Evolutionary conservation across 2,797 vertebrate species (phyloP).

Genomic region (Denticeps clupeoides): DNA sequence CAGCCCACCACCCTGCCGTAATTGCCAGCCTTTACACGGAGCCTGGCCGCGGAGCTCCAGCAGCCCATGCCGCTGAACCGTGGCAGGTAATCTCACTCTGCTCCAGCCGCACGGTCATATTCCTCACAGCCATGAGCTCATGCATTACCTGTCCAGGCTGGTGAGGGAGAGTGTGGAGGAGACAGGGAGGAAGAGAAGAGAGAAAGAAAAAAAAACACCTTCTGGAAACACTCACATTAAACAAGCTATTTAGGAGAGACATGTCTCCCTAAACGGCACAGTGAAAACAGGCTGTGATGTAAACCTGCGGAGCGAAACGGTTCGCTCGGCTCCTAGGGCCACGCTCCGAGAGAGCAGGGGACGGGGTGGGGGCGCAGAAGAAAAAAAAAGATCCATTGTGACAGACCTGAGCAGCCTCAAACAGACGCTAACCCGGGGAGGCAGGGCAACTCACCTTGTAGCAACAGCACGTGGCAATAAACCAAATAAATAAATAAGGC

Average conservation of each 20-base stretch:
- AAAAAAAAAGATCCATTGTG: slow-evolving; percentile 32
- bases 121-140: slow-evolving; percentile 41
- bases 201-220: slow-evolving; percentile 35
- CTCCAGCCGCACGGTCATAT: slow-evolving; percentile 40
- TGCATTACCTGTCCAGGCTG: slow-evolving; percentile 50
- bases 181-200: neutral
- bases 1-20: neutral
- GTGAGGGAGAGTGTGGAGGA: slow-evolving; percentile 2
- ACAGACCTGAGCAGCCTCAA: slow-evolving; percentile 48
- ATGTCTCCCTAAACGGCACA: slow-evolving; percentile 34
- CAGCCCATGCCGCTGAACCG: slow-evolving; percentile 33
- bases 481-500: neutral
- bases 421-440: slow-evolving; percentile 31
- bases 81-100: slow-evolving; percentile 42
- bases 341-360: slow-evolving; percentile 4
- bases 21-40: neutral
- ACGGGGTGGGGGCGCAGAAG: neutral
- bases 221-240: slow-evolving; percentile 46
- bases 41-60: neutral
- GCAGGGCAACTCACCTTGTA: slow-evolving; percentile 47
- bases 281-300: slow-evolving; percentile 34
- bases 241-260: slow-evolving; percentile 43
- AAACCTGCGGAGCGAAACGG: slow-evolving; percentile 23
- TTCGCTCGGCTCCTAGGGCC: slow-evolving; percentile 34
- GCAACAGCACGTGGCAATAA: slow-evolving; percentile 30